Percentiles rank a stretch among this genome's conserved stretches.
These are phyloP conservation scores for Exocentrus adspersus DNA, from an alignment of 2,888 invertebrate genomes.

Conservation along the genomic window DNA sequence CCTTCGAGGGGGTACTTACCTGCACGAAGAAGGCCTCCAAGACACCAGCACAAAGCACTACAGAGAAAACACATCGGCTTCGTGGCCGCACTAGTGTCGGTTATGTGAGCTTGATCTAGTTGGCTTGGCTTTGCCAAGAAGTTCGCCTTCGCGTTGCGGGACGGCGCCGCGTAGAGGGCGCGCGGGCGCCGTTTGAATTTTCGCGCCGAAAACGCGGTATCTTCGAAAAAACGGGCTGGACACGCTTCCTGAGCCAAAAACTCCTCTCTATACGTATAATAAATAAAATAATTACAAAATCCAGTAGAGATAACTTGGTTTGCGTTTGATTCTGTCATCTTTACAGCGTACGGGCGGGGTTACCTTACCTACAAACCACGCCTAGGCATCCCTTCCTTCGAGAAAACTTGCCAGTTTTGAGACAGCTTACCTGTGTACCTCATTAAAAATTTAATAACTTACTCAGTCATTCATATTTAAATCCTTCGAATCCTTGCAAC, in stretches of 20 bases:
- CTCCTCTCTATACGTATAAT: too few species aligned
- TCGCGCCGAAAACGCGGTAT: constrained; percentile 39
- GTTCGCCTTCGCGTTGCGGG: constrained; percentile 43
- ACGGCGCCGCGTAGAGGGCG: constrained; percentile 56
- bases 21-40: constrained; percentile 27
- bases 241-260: too few species aligned
- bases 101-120: constrained; percentile 42
- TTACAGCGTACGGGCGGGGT: not conserved
- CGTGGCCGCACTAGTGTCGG: constrained; percentile 59
- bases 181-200: constrained; percentile 48
- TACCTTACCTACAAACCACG: not conserved
- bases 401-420: too few species aligned
- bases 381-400: too few species aligned
- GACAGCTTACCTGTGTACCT: too few species aligned
- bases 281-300: not conserved
- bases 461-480: too few species aligned
- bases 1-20: constrained; percentile 46
- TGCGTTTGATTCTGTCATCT: too few species aligned
- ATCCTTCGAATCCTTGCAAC: too few species aligned
- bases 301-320: too few species aligned
- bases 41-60: constrained; percentile 47
- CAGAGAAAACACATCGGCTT: too few species aligned
- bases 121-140: constrained; percentile 51
- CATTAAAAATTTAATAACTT: too few species aligned
- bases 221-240: too few species aligned